These are phyloP conservation scores for Rhorus exstirpatorius DNA, from an alignment of 2,888 invertebrate genomes.

Conservation along the genomic window DNA sequence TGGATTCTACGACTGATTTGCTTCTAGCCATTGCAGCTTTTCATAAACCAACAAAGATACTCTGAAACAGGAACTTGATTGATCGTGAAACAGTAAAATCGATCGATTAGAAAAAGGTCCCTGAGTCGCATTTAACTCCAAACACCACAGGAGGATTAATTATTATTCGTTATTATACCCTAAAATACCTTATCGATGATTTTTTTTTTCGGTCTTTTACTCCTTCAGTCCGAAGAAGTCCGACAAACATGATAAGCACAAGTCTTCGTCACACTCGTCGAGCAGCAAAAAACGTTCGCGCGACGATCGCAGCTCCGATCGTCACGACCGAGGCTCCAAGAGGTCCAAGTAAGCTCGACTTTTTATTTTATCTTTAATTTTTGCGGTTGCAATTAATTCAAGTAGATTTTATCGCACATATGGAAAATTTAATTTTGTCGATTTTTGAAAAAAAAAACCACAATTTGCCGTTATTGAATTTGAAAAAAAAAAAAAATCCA, in stretches of 20 bases:
- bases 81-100: background rate
- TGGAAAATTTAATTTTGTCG: background rate
- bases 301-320: constrained; percentile 90
- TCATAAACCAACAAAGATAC: too few species aligned
- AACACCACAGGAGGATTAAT: constrained; percentile 7
- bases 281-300: constrained; percentile 91
- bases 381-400: background rate
- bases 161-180: background rate
- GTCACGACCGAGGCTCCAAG: constrained; percentile 89
- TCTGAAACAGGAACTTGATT: too few species aligned
- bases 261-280: constrained; percentile 85
- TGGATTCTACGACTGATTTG: too few species aligned
- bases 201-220: constrained; percentile 39
- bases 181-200: background rate
- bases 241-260: constrained; percentile 84
- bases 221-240: constrained; percentile 85
- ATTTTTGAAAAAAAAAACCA: background rate
- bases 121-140: too few species aligned
- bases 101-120: background rate
- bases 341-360: constrained; percentile 88
- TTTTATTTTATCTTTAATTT: background rate
- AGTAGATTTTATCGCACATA: too few species aligned
- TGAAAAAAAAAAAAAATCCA: too few species aligned
- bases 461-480: too few species aligned
- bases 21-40: background rate